Base-by-base conservation (phyloP, 2,113 vertebrate species). In the Progne subis region DNA sequence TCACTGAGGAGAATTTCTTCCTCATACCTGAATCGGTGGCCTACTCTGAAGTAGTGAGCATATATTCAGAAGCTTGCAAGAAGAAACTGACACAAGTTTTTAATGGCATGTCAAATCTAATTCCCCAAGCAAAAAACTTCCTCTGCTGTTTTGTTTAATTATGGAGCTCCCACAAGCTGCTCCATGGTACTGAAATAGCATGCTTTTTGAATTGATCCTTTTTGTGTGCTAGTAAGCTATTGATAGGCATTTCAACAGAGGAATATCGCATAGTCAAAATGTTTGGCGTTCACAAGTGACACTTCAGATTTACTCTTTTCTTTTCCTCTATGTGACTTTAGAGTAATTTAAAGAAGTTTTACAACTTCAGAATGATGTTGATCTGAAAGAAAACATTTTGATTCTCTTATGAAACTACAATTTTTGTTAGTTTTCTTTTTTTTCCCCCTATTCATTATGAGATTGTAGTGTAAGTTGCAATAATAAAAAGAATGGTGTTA, bases 111-210 rank as follows among this genome's bases (percentile, higher is more conserved):
- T 23, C 16, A 19, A 31, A 49, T 0, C 0, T 37, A 18, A 67
- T 2, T 57, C 2, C 8, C 47, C 29, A 34, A 14, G 37, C 3
- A 1, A 86, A 15, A 43, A 3, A 37, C 5, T 20, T 57, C 16
- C 29, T 65, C 7, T 1, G 5, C 16, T 18, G 1, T 24, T 41
- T 44, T 8, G 2, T 19, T 77, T 37, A 28, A 7, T 64, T 53
- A 5, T 3, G 12, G 14, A 21, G 5, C 7, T 49, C 4, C 24
- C 74, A 14, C 0, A 5, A 86, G 23, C 64, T 0, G 0, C 21
- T 68, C 17, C 13, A 5, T 46, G n/a, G 17, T 20, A 19, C 6
- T 26, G 23, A 7, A 34, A 7, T 41, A 37, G 3, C 13, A 6
- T 37, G 9, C 2, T 72, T 74, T 69, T 67, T 8, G 3, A 78